These are phyloP conservation scores for Actinernus sp. DNA, from an alignment of 92 coral and sea anemone genomes.

Conservation along the genomic window DNA sequence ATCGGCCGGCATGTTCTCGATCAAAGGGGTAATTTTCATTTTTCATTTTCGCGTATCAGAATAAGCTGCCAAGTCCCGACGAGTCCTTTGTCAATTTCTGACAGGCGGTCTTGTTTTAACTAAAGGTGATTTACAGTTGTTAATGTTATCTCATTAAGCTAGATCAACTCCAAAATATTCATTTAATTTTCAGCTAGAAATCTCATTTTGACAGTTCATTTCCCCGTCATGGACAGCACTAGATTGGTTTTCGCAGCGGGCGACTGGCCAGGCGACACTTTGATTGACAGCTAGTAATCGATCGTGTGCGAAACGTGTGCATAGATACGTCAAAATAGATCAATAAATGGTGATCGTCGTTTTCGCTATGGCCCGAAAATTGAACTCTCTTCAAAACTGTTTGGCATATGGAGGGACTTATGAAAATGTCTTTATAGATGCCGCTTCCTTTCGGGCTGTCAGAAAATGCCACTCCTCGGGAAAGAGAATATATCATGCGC, in stretches of 20 bases:
- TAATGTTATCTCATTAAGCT: constrained; percentile 96
- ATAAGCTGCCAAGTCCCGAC: constrained; percentile 70
- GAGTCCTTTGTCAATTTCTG: constrained; percentile 44
- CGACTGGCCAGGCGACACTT: constrained; percentile 70
- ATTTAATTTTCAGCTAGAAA: constrained; percentile 93
- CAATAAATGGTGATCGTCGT: constrained; percentile 85
- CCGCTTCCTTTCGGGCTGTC: constrained; percentile 91
- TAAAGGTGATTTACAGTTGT: constrained; percentile 92
- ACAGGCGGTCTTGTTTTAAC: constrained; percentile 96
- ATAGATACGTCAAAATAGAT: constrained; percentile 78
- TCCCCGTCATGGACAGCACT: constrained; percentile 80
- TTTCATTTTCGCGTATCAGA: constrained; percentile 71
- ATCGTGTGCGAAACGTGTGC: constrained; percentile 88
- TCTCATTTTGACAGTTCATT: constrained; percentile 91
- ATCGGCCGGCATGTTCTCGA: constrained; percentile 55
- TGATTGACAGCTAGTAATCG: constrained; percentile 95
- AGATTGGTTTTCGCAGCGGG: constrained; percentile 98
- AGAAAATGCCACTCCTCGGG: constrained; percentile 58
- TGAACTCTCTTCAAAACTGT: constrained; percentile 86
- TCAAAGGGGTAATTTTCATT: constrained; percentile 77
- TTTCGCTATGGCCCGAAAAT: constrained; percentile 80
- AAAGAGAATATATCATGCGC: constrained; percentile 60
- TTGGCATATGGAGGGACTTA: constrained; percentile 82
- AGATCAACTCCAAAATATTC: constrained; percentile 98
- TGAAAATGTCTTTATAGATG: constrained; percentile 60